phyloP scores from a whole-genome alignment of 2,888 invertebrate genomes.

The Eupithecia centaureata region DNA sequence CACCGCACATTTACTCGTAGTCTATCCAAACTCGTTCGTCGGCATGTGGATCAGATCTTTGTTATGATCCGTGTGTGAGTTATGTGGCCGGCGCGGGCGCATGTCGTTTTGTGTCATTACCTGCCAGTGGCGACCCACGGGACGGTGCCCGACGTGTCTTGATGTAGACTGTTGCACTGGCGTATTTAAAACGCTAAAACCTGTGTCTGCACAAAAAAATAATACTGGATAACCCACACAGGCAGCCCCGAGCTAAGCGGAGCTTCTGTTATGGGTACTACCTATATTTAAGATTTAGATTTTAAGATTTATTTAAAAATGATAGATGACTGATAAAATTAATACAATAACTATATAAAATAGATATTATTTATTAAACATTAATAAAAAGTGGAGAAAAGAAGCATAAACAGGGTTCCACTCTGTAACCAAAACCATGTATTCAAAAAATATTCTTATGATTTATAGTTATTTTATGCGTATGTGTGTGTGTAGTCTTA shows the following conservation, averaged over 20 bases:
- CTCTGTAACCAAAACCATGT: too few species aligned
- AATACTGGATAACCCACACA: too few species aligned
- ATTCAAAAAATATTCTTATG: too few species aligned
- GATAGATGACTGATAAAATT: too few species aligned
- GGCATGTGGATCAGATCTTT: slow-evolving; percentile 54
- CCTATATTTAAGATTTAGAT: too few species aligned
- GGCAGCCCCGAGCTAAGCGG: too few species aligned
- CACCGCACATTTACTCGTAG: slow-evolving; percentile 21
- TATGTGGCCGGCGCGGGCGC: slow-evolving; percentile 49
- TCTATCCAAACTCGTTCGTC: slow-evolving; percentile 35
- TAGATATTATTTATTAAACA: neutral
- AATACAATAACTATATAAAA: slow-evolving; percentile 15
- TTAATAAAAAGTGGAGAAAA: neutral
- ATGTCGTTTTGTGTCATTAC: slow-evolving; percentile 73
- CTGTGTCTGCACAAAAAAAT: too few species aligned
- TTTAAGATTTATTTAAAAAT: too few species aligned
- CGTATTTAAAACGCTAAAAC: slow-evolving; percentile 50
- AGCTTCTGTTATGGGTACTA: too few species aligned
- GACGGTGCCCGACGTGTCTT: slow-evolving; percentile 55
- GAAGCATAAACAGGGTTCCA: too few species aligned
- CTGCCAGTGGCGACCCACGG: slow-evolving; percentile 61
- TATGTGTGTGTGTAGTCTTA: too few species aligned
- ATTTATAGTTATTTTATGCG: too few species aligned
- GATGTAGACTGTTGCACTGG: slow-evolving; percentile 47
- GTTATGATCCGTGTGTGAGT: slow-evolving; percentile 65